Base-by-base conservation (phyloP, 2,797 vertebrate genomes). In the Parotocinclus haroldoi region DNA sequence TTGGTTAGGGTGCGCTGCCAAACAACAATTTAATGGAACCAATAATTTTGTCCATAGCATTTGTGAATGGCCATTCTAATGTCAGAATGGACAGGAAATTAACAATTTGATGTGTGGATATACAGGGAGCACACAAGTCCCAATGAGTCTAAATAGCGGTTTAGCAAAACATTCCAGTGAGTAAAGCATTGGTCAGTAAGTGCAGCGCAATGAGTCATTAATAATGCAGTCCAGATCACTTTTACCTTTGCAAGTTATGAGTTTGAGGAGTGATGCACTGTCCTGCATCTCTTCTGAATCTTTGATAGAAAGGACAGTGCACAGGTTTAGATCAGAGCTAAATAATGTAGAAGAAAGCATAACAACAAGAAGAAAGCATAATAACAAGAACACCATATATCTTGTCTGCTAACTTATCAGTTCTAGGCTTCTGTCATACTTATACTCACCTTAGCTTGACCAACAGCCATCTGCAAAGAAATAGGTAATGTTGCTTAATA, bases 181-280 rank as follows among this genome's bases (percentile, higher is more conserved):
- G 76, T 84, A 60, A 44, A 76, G 69, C 83, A 84, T 79, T 75
- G 78, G 83, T 82, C 78, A 64, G 81, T 88, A 89, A 89, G 84
- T 83, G 85, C 77, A 80, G 83, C 83, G 82, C 84, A 81, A 87
- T 76, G 83, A 82, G 87, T 86, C 80, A 88, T 89, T 85, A 88
- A 89, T 90, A 88, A 89, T 91, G 82, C 82, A 89, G 87, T 87
- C 76, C 84, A 88, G 88, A 90, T 89, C 89, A 87, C 88, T 89
- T 89, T 84, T 83, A 89, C 84, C 78, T 88, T 85, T 80, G 84
- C 84, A 80, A 82, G 79, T 79, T 76, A 65, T 71, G 75, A 78
- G 65, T 84, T 80, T 60, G 38, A 80, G 79, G 76, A 82, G 77
- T 73, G 76, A 81, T 79, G 42, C 54, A 74, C 81, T 66, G 79